phyloP scores from a whole-genome alignment of 2,888 invertebrate species.

The Eumacrocentrus americanus region DNA sequence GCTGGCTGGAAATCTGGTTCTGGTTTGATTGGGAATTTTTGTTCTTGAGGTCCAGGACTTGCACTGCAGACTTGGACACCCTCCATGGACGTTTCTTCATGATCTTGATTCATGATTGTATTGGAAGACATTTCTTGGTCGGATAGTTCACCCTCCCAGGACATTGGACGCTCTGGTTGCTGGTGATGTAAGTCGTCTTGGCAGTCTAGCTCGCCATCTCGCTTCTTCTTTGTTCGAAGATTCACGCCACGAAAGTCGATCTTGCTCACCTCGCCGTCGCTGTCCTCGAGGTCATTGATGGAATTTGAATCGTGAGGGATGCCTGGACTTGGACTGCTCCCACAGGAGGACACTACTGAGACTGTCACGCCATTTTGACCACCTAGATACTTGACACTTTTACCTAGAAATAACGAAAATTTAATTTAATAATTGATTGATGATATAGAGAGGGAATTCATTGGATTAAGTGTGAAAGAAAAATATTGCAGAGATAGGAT shows the following conservation, averaged over 20 bases:
- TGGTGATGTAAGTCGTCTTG: conserved; percentile 54
- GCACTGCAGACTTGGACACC: conserved; percentile 60
- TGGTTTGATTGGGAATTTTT: conserved; percentile 58
- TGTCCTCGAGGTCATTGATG: conserved; percentile 65
- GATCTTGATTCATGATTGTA: conserved; percentile 60
- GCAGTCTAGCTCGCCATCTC: conserved; percentile 62
- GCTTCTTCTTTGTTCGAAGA: conserved; percentile 70
- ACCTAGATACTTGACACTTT: conserved; percentile 57
- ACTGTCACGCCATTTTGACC: conserved; percentile 64
- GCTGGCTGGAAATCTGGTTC: conserved; percentile 58
- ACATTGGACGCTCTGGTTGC: conserved; percentile 80
- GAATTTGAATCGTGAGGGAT: conserved; percentile 40
- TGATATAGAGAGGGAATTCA: not conserved
- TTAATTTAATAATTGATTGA: not conserved
- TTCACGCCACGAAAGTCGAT: conserved; percentile 76
- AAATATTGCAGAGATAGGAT: no score
- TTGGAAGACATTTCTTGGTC: conserved; percentile 74
- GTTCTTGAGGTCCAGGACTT: conserved; percentile 57
- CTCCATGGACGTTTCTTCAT: conserved; percentile 63
- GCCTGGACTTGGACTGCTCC: conserved; percentile 47
- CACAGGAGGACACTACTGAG: conserved; percentile 64
- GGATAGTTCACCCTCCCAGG: conserved; percentile 92
- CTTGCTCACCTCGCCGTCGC: conserved; percentile 81
- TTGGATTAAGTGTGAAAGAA: not conserved
- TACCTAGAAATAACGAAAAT: conserved; percentile 45